phyloP scores from a whole-genome alignment of 2,113 vertebrate genomes.

The Planiliza haematocheilus region DNA sequence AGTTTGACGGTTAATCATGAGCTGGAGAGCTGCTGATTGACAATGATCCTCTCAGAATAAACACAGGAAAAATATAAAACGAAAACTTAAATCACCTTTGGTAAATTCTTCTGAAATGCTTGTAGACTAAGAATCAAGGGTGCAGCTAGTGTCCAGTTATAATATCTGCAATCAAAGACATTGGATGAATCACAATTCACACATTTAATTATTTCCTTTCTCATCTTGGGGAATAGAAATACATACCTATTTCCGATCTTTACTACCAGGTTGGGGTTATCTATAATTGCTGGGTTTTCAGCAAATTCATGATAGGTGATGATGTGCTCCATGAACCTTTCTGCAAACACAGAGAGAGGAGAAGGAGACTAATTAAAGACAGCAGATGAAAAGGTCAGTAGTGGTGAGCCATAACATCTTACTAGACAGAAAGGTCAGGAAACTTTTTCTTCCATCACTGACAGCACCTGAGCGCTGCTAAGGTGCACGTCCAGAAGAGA shows the following conservation, averaged over 20 bases:
- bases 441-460: slow-evolving; percentile 2
- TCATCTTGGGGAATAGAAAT: slow-evolving; percentile 4
- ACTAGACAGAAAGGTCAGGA: slow-evolving; percentile 27
- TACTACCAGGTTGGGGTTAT: slow-evolving; percentile 97
- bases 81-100: slow-evolving; percentile 85
- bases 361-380: slow-evolving; percentile 31
- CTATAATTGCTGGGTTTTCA: slow-evolving; percentile 97
- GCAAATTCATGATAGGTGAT: slow-evolving; percentile 97
- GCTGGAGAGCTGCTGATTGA: not conserved
- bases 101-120: slow-evolving; percentile 98
- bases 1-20: not conserved
- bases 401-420: slow-evolving; percentile 16
- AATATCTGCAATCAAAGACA: slow-evolving; percentile 86
- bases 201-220: not conserved
- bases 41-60: not conserved
- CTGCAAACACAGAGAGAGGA: slow-evolving; percentile 78
- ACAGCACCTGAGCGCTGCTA: not conserved
- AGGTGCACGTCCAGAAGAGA: not conserved
- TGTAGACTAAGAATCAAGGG: slow-evolving; percentile 97
- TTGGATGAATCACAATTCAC: not conserved
- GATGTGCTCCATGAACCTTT: slow-evolving; percentile 97
- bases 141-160: slow-evolving; percentile 97
- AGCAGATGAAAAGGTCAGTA: slow-evolving; percentile 30
- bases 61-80: not conserved
- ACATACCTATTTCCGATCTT: slow-evolving; percentile 88